Evolutionary conservation across 2,888 invertebrate species (phyloP).

Genomic region (Meta bourneti): DNA sequence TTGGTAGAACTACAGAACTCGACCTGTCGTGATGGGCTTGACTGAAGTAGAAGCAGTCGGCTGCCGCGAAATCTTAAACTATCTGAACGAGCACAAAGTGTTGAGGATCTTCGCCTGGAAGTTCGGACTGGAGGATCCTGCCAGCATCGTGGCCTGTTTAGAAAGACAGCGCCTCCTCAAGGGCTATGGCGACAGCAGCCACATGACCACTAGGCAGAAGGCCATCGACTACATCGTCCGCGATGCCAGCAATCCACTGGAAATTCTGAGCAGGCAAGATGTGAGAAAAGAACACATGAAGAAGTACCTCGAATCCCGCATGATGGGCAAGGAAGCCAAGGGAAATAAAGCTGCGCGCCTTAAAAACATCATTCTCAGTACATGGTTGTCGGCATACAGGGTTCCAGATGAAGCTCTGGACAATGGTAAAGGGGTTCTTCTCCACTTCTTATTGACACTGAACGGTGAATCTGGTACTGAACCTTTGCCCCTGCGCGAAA

Average conservation of each 20-base stretch:
- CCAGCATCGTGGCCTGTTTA: constrained; percentile 69
- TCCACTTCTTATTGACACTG: constrained; percentile 60
- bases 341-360: constrained; percentile 68
- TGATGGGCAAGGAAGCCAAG: constrained; percentile 73
- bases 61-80: constrained; percentile 65
- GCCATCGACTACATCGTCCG: constrained; percentile 71
- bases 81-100: constrained; percentile 70
- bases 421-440: constrained; percentile 68
- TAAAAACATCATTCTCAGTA: constrained; percentile 67
- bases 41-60: constrained; percentile 69
- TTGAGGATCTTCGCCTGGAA: constrained; percentile 71
- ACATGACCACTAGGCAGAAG: constrained; percentile 65
- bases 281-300: constrained; percentile 72
- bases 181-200: constrained; percentile 70
- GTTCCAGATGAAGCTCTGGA: constrained; percentile 69
- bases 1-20: neutral
- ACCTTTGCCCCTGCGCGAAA: constrained; percentile 58
- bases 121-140: constrained; percentile 67
- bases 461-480: constrained; percentile 65
- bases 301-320: constrained; percentile 70
- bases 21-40: constrained; percentile 48
- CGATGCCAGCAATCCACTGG: constrained; percentile 69
- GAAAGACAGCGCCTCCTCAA: constrained; percentile 65
- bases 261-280: constrained; percentile 66
- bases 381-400: constrained; percentile 67